Evolutionary conservation across 1,140 invertebrate species (phyloP).

Genomic region (Tribolium madens): DNA sequence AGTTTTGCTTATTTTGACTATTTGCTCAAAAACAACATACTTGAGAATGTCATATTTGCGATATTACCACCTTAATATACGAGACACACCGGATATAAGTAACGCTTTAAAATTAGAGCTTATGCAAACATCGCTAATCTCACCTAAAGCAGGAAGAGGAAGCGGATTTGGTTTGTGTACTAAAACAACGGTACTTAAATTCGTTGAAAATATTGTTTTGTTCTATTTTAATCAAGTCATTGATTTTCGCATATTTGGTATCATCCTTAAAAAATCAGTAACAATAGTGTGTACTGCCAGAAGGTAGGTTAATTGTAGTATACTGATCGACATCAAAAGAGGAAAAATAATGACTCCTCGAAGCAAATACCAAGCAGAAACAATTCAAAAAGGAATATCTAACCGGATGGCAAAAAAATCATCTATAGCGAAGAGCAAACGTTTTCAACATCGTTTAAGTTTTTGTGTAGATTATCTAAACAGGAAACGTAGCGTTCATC

Average conservation of each 20-base stretch:
- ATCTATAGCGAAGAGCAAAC: slow-evolving; percentile 27
- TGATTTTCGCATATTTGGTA: too few relatives aligned
- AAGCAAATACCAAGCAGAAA: slow-evolving; percentile 2
- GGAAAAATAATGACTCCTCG: slow-evolving; percentile 18
- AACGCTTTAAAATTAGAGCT: background rate
- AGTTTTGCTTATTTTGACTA: background rate
- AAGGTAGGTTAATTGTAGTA: slow-evolving; percentile 3
- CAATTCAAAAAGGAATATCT: slow-evolving; percentile 10
- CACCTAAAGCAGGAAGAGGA: slow-evolving; percentile 19
- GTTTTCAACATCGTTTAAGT: slow-evolving; percentile 39
- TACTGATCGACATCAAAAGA: slow-evolving; percentile 18
- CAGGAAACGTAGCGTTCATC: slow-evolving; percentile 53
- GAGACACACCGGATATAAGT: background rate
- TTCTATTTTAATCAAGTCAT: too few relatives aligned
- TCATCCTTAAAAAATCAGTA: background rate
- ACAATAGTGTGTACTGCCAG: background rate
- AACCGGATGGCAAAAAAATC: slow-evolving; percentile 29
- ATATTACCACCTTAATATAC: too few relatives aligned
- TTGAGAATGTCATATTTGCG: background rate
- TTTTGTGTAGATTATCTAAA: slow-evolving; percentile 45
- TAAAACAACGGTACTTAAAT: slow-evolving; percentile 15
- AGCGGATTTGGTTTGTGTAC: slow-evolving; percentile 22
- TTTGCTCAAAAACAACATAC: background rate
- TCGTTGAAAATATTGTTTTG: background rate
- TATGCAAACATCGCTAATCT: background rate